phyloP scores from a whole-genome alignment of 2,113 vertebrate species.

The Rhineura floridana region DNA sequence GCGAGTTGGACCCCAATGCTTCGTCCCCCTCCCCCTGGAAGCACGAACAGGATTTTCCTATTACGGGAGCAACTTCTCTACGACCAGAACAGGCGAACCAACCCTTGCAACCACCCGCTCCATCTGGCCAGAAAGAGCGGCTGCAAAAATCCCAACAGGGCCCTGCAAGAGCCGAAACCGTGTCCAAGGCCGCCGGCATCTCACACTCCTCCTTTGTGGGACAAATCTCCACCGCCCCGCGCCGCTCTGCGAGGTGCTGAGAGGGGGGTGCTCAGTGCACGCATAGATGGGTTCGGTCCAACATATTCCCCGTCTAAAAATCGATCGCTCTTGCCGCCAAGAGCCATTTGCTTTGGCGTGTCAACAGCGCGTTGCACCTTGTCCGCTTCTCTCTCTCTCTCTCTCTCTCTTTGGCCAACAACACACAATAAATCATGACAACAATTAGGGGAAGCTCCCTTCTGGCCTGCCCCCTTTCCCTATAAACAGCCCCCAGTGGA shows the following conservation, averaged over 20 bases:
- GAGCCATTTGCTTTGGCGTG: conserved; percentile 56
- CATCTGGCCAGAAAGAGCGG: background rate
- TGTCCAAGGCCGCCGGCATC: background rate
- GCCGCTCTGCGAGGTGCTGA: background rate
- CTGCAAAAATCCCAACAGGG: background rate
- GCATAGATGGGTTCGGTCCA: conserved; percentile 6
- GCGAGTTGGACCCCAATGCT: background rate
- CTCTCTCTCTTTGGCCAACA: conserved; percentile 16
- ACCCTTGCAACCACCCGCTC: background rate
- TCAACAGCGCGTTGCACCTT: conserved; percentile 45
- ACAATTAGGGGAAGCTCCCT: conserved; percentile 74
- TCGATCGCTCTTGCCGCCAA: conserved; percentile 49
- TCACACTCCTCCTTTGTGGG: background rate
- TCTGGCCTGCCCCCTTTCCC: conserved; percentile 47
- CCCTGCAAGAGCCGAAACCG: no score
- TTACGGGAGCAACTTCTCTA: no score
- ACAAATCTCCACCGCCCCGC: background rate
- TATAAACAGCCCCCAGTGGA: conserved; percentile 77
- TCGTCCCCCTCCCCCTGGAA: background rate
- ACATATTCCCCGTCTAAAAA: conserved; percentile 50
- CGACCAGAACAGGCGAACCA: background rate
- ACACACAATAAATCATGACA: conserved; percentile 78
- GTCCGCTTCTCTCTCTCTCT: conserved; percentile 41
- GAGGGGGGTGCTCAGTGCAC: conserved; percentile 23
- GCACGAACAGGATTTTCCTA: background rate